These are phyloP conservation scores for Philopedon plagiatum DNA, from an alignment of 2,888 invertebrate genomes.

Conservation along the genomic window DNA sequence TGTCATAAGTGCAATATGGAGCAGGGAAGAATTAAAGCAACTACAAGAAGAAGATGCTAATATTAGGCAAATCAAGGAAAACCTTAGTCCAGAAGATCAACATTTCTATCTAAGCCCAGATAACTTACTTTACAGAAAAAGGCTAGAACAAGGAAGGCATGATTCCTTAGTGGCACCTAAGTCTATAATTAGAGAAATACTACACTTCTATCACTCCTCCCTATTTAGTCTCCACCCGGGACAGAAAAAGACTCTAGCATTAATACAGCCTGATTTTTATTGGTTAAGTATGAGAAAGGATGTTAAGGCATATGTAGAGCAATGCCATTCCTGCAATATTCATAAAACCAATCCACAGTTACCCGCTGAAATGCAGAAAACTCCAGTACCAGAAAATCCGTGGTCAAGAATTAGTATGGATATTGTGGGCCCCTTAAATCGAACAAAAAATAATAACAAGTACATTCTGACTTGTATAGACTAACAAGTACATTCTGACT, in stretches of 20 bases:
- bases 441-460: slow-evolving; percentile 52
- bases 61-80: too few relatives aligned
- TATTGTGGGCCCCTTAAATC: slow-evolving; percentile 57
- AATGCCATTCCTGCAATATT: slow-evolving; percentile 56
- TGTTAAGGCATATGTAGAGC: slow-evolving; percentile 52
- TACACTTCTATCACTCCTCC: slow-evolving; percentile 54
- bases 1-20: too few relatives aligned
- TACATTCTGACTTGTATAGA: slow-evolving; percentile 60
- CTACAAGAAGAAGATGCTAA: too few relatives aligned
- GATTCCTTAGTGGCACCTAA: too few relatives aligned
- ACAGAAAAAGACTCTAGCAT: slow-evolving; percentile 55
- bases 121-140: too few relatives aligned
- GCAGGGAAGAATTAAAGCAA: too few relatives aligned
- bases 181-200: too few relatives aligned
- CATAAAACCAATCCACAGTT: slow-evolving; percentile 53
- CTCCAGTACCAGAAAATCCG: slow-evolving; percentile 52
- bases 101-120: too few relatives aligned
- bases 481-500: too few relatives aligned
- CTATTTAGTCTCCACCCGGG: slow-evolving; percentile 57
- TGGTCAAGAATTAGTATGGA: slow-evolving; percentile 56
- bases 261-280: slow-evolving; percentile 52
- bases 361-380: slow-evolving; percentile 27
- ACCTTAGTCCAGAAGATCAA: too few relatives aligned
- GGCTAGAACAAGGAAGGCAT: too few relatives aligned
- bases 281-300: slow-evolving; percentile 55